phyloP scores from a whole-genome alignment of 2,113 vertebrate genomes.

The Crotalus tigris region DNA sequence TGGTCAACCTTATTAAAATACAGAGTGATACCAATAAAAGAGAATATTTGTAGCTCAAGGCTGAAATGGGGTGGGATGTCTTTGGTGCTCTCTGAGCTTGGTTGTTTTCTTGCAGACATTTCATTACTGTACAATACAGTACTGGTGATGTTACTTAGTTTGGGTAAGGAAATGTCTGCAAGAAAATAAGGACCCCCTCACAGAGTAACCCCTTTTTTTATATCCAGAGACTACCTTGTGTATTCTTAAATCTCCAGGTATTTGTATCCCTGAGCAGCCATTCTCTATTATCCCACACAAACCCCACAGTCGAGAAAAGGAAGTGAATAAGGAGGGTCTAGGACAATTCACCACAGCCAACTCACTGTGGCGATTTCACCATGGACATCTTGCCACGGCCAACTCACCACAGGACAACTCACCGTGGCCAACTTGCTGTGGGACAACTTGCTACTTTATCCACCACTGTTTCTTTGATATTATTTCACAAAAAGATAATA shows the following conservation, averaged over 20 bases:
- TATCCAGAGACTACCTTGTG: not conserved
- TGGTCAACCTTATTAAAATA: not conserved
- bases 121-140: not conserved
- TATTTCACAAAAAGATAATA: too few relatives aligned
- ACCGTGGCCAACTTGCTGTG: too few relatives aligned
- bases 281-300: not conserved
- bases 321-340: not conserved
- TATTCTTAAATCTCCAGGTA: slow-evolving; percentile 16
- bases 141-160: not conserved
- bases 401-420: too few relatives aligned
- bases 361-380: too few relatives aligned
- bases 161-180: not conserved
- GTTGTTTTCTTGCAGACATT: not conserved
- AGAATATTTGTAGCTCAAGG: not conserved
- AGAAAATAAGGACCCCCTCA: not conserved
- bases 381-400: too few relatives aligned
- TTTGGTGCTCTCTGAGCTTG: not conserved
- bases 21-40: not conserved
- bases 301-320: not conserved
- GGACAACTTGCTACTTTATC: too few relatives aligned
- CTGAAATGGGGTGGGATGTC: not conserved
- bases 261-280: slow-evolving; percentile 1
- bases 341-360: too few relatives aligned
- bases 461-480: too few relatives aligned
- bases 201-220: not conserved